Base-by-base conservation (phyloP, 2,888 invertebrate genomes). In the Cosmia trapezina region DNA sequence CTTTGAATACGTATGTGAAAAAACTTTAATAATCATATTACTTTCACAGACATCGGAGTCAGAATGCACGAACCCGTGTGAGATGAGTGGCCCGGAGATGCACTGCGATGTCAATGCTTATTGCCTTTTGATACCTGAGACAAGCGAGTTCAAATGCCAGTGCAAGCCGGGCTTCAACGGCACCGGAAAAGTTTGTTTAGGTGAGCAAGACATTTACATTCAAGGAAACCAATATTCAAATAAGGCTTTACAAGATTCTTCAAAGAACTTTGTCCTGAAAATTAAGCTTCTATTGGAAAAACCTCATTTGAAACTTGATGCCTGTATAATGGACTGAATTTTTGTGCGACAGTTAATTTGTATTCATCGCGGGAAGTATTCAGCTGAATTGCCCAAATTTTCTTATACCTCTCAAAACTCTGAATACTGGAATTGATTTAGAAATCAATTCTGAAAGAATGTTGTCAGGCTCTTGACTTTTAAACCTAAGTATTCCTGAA, bases 101-200 rank as follows among this genome's bases (percentile, higher is more conserved):
- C 98, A 98, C 86, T 99, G 99, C 88, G 98, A 99, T 92, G 94
- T 97, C 0, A 98, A 99, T 91, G 98, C 99, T 0, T 98, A 98
- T 91, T 99, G 99, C 89, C 96, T 99, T 9, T 96, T 98, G 79
- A 97, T 98, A 67, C 97, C 97, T 0, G 98, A 98, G 91, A 98
- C 98, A 14, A 98, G 97, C 83, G 98, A 98, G 88, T 98, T 98
- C 96, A 97, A 98, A 88, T 99, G 99, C 91, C 98, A 98, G 91
- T 99, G 99, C 93, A 99, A 99, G 89, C 98, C 98, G 0, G 99
- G 99, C 1, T 99, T 98, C 95, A 98, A 98, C 90, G 98, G 98
- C 83, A 98, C 98, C 33, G 99, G 98, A 71, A 97, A 97, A 94
- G 96, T 97, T 79, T 99, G 99, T 91, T 96, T 94, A 88, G 97